Evolutionary conservation across 2,113 vertebrate species (phyloP), one percentile per base, ranked within the genome.

Genomic region (Brachypteracias leptosomus): DNA sequence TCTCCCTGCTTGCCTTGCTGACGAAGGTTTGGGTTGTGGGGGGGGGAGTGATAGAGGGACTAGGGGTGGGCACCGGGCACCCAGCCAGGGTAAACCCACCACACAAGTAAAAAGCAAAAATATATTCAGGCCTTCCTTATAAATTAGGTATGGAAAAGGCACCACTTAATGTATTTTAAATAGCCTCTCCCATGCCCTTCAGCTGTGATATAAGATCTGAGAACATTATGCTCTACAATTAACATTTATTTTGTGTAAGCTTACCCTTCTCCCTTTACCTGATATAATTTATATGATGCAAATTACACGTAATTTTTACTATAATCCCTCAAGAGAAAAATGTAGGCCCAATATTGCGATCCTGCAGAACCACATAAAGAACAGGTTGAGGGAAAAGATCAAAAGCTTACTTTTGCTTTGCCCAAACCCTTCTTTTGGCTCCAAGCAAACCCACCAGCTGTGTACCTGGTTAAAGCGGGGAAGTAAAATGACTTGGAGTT

Each of bases 121-220:
- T 71, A 93, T 77, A 77, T 87, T 61, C 73, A 93, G 76, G 44
- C 36, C 35, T 49, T 91, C 42, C 47, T 85, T 70, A 46, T 3
- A 71, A 24, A 86, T 31, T 11, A 65, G 42, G 25, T 40, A 62
- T 76, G 15, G 77, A 88, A 88, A 90, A 89, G 47, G 70, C 57
- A 70, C 16, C 40, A 55, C 31, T 77, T 73, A 79, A 46, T 54
- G 13, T 62, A 85, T 55, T 91, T 90, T 36, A 93, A 93, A 87
- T 31, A 93, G 84, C 78, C 86, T 75, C 91, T 89, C 93, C 95
- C 89, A 57, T 65, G 70, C 86, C 93, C 84, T 96, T 90, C 88
- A 88, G 61, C 87, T 91, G 73, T 81, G 61, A 77, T 75, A 72
- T 14, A 80, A 86, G 74, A 94, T 90, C 68, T 92, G 72, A 91